phyloP scores from a whole-genome alignment of 1,140 invertebrate species.

The Drosophila subpulchrella region DNA sequence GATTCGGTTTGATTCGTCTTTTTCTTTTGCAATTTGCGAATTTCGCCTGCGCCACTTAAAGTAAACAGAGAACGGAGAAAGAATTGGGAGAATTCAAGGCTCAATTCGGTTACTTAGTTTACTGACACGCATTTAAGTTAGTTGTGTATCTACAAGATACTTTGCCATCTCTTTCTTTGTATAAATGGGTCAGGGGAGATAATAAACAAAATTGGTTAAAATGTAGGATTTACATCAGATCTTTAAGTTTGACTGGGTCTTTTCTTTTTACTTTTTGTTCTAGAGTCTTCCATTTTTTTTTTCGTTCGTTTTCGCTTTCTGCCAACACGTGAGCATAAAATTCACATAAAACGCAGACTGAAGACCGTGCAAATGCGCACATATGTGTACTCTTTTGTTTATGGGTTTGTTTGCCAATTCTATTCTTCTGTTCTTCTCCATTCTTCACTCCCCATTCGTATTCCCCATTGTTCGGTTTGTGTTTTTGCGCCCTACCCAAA shows the following conservation, averaged over 20 bases:
- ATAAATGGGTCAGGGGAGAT: not conserved
- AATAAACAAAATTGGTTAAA: no score
- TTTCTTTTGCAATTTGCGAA: slow-evolving; percentile 31
- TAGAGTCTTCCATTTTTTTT: slow-evolving; percentile 1
- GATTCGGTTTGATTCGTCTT: slow-evolving; percentile 32
- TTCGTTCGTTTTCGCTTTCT: slow-evolving; percentile 20
- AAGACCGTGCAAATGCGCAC: slow-evolving; percentile 65
- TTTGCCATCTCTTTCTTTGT: not conserved
- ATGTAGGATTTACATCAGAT: not conserved
- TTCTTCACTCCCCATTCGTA: slow-evolving; percentile 3
- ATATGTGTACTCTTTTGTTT: slow-evolving; percentile 52
- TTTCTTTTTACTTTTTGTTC: slow-evolving; percentile 2
- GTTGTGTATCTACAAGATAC: no score
- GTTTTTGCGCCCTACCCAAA: slow-evolving; percentile 61
- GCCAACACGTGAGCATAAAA: slow-evolving; percentile 77
- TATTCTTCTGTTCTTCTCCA: slow-evolving; percentile 27
- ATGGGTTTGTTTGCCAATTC: slow-evolving; percentile 63
- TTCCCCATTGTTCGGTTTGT: slow-evolving; percentile 15
- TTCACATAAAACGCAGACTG: slow-evolving; percentile 50
- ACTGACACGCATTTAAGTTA: slow-evolving; percentile 42
- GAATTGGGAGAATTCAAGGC: slow-evolving; percentile 21
- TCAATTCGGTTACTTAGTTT: slow-evolving; percentile 16
- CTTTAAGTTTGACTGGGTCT: not conserved
- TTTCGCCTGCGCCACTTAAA: slow-evolving; percentile 45
- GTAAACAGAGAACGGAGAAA: slow-evolving; percentile 27